Evolutionary conservation across 1,140 invertebrate genomes (phyloP).

Genomic region (Drosophila jambulina): DNA sequence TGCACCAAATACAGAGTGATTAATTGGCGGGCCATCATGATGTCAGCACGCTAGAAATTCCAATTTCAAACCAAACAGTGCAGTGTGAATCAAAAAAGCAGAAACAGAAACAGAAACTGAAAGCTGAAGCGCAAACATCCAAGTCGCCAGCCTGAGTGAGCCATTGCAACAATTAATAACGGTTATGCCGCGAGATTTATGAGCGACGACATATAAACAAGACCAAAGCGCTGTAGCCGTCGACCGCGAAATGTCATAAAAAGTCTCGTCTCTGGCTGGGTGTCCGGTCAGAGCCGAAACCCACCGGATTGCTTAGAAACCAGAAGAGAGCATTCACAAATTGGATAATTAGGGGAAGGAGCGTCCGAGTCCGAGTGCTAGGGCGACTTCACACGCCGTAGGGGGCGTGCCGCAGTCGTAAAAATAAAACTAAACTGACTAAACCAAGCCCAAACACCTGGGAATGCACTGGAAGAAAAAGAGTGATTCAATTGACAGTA

Average conservation of each 20-base stretch:
- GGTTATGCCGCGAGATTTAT: conserved; percentile 64
- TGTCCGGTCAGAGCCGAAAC: conserved; percentile 20
- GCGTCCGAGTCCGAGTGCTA: conserved; percentile 12
- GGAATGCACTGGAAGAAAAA: conserved; percentile 10
- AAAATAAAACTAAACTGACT: conserved; percentile 31
- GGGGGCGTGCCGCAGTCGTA: conserved; percentile 41
- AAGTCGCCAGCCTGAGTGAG: conserved; percentile 22
- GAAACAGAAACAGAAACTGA: conserved; percentile 2
- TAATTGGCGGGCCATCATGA: conserved; percentile 22
- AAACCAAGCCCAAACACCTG: conserved; percentile 17
- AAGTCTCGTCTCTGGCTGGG: conserved; percentile 1
- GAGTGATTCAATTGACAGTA: background rate
- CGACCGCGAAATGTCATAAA: conserved; percentile 74
- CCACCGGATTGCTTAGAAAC: conserved; percentile 31
- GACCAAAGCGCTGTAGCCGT: conserved; percentile 54
- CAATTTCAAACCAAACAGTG: conserved; percentile 4
- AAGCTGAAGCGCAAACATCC: conserved; percentile 21
- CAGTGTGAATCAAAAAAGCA: conserved; percentile 7
- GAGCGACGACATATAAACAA: conserved; percentile 52
- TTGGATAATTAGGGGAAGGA: conserved; percentile 74
- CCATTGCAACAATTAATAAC: conserved; percentile 75
- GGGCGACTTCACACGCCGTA: conserved; percentile 46
- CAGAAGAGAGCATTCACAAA: conserved; percentile 55
- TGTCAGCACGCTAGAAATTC: conserved; percentile 28
- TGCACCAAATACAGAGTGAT: conserved; percentile 46